Evolutionary conservation across 2,797 vertebrate genomes (phyloP).

Genomic region (Aulostomus chinensis): DNA sequence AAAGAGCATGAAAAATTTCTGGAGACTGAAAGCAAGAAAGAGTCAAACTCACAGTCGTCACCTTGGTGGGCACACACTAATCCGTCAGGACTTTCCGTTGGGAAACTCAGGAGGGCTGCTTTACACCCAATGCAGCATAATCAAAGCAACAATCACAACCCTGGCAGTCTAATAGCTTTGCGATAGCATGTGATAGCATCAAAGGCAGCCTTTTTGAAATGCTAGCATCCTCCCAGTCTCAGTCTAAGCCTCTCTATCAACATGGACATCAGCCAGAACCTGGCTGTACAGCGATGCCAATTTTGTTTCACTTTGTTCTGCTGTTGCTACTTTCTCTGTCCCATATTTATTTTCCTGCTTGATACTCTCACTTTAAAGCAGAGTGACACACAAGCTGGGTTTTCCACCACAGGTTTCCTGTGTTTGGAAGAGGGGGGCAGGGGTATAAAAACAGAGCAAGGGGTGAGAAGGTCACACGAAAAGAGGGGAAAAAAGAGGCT

Average conservation of each 20-base stretch:
- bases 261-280: constrained; percentile 69
- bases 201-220: constrained; percentile 34
- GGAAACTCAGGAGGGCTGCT: constrained; percentile 35
- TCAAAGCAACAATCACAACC: constrained; percentile 52
- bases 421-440: constrained; percentile 53
- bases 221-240: constrained; percentile 30
- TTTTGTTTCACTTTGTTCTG: constrained; percentile 66
- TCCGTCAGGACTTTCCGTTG: constrained; percentile 28
- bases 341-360: constrained; percentile 70
- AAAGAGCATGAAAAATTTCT: too few species aligned
- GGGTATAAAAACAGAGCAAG: constrained; percentile 63
- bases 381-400: constrained; percentile 60
- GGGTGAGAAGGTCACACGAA: constrained; percentile 63
- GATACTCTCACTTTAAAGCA: constrained; percentile 71
- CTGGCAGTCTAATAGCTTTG: constrained; percentile 43
- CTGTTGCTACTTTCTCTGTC: constrained; percentile 59
- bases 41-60: constrained; percentile 2
- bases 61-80: constrained; percentile 19
- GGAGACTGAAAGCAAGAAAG: constrained; percentile 1
- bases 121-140: constrained; percentile 37
- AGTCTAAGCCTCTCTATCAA: constrained; percentile 51
- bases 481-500: constrained; percentile 41
- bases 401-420: constrained; percentile 71
- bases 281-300: constrained; percentile 48
- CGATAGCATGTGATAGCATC: constrained; percentile 57